A percentile compares a stretch with the other conserved stretches of the same genome.
phyloP scores from a whole-genome alignment of 1,140 invertebrate genomes.

The Euwallacea similis region DNA sequence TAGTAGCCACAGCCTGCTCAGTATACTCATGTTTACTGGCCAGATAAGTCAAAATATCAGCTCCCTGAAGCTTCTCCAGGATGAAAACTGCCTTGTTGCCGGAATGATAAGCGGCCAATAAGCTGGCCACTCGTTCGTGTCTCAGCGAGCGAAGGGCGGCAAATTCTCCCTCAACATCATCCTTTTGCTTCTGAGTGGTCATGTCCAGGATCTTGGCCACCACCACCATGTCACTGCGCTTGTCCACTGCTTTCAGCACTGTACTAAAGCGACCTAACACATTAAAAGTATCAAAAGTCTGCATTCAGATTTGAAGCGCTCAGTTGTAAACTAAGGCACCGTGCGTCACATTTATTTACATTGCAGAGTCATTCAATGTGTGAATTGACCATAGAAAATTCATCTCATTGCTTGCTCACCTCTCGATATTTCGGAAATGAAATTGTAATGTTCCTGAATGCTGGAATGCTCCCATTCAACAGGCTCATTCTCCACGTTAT shows the following conservation, averaged over 20 bases:
- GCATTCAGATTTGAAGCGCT: neutral
- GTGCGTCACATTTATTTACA: neutral
- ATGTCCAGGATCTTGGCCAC: slow-evolving; percentile 78
- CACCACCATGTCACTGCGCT: slow-evolving; percentile 68
- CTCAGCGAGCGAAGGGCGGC: slow-evolving; percentile 76
- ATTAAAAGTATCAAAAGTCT: neutral
- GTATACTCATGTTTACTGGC: slow-evolving; percentile 84
- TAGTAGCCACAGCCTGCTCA: slow-evolving; percentile 85
- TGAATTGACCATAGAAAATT: neutral
- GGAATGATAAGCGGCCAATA: slow-evolving; percentile 73
- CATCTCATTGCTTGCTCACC: neutral
- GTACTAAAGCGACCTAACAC: slow-evolving; percentile 72
- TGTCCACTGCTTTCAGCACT: slow-evolving; percentile 81
- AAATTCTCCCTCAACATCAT: slow-evolving; percentile 75
- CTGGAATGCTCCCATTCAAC: slow-evolving; percentile 70
- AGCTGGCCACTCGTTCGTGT: slow-evolving; percentile 80
- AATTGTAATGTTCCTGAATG: slow-evolving; percentile 74
- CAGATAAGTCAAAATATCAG: slow-evolving; percentile 88
- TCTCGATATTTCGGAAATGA: slow-evolving; percentile 76
- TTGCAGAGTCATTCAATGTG: neutral
- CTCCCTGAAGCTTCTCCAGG: slow-evolving; percentile 86
- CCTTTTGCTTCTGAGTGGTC: slow-evolving; percentile 64
- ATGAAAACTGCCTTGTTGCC: slow-evolving; percentile 71
- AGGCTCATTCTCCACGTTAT: slow-evolving; percentile 72
- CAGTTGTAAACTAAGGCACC: slow-evolving; percentile 58